These are phyloP conservation scores for Gymnoscelis rufifasciata DNA, from an alignment of 2,888 invertebrate genomes.

Conservation along the genomic window DNA sequence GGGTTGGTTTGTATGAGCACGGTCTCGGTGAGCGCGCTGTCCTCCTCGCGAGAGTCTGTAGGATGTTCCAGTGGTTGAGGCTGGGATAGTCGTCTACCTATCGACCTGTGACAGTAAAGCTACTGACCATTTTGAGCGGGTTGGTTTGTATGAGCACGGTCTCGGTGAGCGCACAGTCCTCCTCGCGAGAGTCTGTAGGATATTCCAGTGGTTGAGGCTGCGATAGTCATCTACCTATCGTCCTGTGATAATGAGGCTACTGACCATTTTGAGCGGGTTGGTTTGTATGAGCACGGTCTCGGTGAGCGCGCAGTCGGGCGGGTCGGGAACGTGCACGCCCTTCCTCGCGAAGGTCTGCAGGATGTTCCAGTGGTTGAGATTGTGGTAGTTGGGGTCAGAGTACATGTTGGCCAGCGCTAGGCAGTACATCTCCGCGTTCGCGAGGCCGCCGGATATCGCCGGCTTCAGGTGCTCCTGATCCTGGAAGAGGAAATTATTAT, in stretches of 20 bases:
- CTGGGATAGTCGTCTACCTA: no score
- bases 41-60: no score
- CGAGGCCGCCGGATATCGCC: conserved; percentile 92
- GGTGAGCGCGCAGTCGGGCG: conserved; percentile 92
- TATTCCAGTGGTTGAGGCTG: no score
- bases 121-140: no score
- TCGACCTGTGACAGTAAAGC: no score
- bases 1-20: no score
- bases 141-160: conserved; percentile 97
- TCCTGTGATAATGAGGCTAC: no score
- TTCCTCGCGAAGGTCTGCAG: conserved; percentile 95
- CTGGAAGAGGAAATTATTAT: no score
- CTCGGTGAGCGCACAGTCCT: conserved; percentile 84
- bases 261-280: conserved; percentile 94
- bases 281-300: conserved; percentile 97
- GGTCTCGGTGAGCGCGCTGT: no score
- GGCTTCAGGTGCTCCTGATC: conserved; percentile 96
- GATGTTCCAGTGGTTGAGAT: conserved; percentile 96
- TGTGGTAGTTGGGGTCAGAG: conserved; percentile 97
- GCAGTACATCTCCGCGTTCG: conserved; percentile 97
- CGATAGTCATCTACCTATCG: no score
- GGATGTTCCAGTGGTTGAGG: no score
- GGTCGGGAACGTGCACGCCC: conserved; percentile 91
- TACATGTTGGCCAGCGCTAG: conserved; percentile 96
- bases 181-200: no score